Evolutionary conservation across 2,888 invertebrate genomes (phyloP).

Genomic region (Yponomeuta sedellus): DNA sequence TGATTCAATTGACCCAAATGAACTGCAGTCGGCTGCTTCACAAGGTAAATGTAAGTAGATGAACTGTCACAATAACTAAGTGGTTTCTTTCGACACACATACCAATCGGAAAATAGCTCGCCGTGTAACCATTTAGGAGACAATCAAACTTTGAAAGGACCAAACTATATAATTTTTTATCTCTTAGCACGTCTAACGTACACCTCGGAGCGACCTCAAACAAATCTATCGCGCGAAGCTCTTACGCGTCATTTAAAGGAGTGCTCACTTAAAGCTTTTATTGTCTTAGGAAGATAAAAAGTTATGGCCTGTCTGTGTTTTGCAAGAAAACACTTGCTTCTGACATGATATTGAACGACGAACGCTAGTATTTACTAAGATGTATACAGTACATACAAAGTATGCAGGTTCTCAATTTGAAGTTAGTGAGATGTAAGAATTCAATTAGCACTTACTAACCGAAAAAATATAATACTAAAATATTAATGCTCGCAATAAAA

Average conservation of each 20-base stretch:
- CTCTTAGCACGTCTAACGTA: neutral
- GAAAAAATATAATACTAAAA: neutral
- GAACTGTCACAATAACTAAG: neutral
- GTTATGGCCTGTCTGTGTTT: neutral
- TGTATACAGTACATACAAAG: neutral
- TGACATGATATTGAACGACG: neutral
- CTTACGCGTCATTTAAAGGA: neutral
- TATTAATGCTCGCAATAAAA: neutral
- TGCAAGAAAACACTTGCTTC: neutral
- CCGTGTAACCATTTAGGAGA: too few relatives aligned
- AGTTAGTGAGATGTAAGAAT: neutral
- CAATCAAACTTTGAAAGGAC: too few relatives aligned
- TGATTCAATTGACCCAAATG: slow-evolving; percentile 54
- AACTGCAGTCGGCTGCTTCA: slow-evolving; percentile 23
- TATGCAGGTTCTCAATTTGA: neutral
- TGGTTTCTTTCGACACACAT: too few relatives aligned
- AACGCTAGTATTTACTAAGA: neutral
- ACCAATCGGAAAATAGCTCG: too few relatives aligned
- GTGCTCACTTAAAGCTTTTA: neutral
- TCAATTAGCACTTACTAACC: too few relatives aligned
- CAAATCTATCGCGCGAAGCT: neutral
- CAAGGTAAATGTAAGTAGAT: neutral
- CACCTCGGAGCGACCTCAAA: neutral
- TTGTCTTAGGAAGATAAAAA: slow-evolving; percentile 1
- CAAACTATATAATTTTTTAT: too few relatives aligned